phyloP scores from a whole-genome alignment of 2,888 invertebrate species.

The Scaptomyza cyrtandrae region DNA sequence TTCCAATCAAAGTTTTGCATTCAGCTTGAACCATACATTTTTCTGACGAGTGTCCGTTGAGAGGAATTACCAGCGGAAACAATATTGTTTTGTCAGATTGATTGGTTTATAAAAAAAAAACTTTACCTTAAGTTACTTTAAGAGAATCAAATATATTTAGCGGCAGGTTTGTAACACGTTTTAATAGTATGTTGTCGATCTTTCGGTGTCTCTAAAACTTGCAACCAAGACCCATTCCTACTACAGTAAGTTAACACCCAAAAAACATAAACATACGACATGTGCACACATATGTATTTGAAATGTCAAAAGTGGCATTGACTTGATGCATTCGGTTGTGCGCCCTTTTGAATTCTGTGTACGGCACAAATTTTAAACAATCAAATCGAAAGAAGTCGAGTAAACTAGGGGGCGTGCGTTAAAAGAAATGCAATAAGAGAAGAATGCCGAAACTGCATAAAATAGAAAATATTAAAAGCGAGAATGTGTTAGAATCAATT shows the following conservation, averaged over 20 bases:
- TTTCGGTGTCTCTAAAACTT: too few relatives aligned
- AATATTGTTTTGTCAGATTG: too few relatives aligned
- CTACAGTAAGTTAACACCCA: too few relatives aligned
- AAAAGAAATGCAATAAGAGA: constrained; percentile 23
- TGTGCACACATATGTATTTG: constrained; percentile 9
- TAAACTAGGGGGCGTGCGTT: not conserved
- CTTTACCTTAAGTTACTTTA: too few relatives aligned
- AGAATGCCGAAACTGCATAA: constrained; percentile 43
- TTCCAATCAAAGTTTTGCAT: too few relatives aligned
- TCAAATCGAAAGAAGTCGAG: constrained; percentile 10
- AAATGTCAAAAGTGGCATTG: constrained; percentile 69
- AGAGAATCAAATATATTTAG: too few relatives aligned
- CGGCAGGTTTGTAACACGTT: too few relatives aligned
- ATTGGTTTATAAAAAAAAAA: not conserved
- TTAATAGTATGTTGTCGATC: not conserved
- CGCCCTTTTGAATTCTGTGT: constrained; percentile 15
- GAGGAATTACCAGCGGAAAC: too few relatives aligned
- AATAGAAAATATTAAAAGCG: constrained; percentile 26
- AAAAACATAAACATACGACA: constrained; percentile 23
- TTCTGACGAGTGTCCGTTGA: too few relatives aligned
- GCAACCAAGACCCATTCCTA: too few relatives aligned
- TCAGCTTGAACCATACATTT: too few relatives aligned
- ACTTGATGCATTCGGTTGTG: constrained; percentile 64
- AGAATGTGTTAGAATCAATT: constrained; percentile 21
- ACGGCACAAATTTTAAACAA: constrained; percentile 39